Evolutionary conservation across 2,888 invertebrate genomes (phyloP).

Genomic region (Stenichneumon culpator): DNA sequence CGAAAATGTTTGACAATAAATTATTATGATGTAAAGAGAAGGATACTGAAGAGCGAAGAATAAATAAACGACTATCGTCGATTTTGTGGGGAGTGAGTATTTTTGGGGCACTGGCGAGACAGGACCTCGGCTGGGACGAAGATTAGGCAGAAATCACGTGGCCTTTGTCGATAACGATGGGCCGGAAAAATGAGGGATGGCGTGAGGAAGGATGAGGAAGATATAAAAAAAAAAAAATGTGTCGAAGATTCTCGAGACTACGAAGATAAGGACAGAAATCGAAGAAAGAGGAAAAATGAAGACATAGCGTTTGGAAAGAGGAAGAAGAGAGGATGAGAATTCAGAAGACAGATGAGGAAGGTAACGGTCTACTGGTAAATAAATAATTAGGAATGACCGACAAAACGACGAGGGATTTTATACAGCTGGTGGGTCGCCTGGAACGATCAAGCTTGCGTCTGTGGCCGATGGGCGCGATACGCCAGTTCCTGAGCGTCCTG

Average conservation of each 20-base stretch:
- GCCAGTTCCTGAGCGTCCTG: slow-evolving; percentile 90
- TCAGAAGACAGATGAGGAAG: slow-evolving; percentile 24
- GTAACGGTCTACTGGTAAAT: slow-evolving; percentile 25
- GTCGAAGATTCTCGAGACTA: neutral
- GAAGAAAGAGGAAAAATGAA: slow-evolving; percentile 13
- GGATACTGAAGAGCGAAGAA: slow-evolving; percentile 33
- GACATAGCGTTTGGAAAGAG: slow-evolving; percentile 9
- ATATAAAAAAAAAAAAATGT: neutral
- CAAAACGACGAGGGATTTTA: slow-evolving; percentile 32
- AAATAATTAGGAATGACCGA: slow-evolving; percentile 52
- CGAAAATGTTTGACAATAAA: slow-evolving; percentile 47
- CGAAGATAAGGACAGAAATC: slow-evolving; percentile 29
- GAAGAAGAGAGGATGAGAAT: neutral
- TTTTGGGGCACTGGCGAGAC: slow-evolving; percentile 66
- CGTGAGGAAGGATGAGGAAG: slow-evolving; percentile 43
- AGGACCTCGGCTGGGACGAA: slow-evolving; percentile 34
- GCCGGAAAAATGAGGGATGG: slow-evolving; percentile 31
- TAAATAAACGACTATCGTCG: slow-evolving; percentile 54
- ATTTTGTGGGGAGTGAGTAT: slow-evolving; percentile 56
- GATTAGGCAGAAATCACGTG: slow-evolving; percentile 61
- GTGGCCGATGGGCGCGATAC: slow-evolving; percentile 91
- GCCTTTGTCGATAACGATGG: slow-evolving; percentile 49
- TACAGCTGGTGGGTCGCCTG: slow-evolving; percentile 39
- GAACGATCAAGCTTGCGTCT: slow-evolving; percentile 81
- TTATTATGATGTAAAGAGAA: slow-evolving; percentile 52